Percentiles rank a stretch among this genome's conserved stretches.
phyloP scores from a whole-genome alignment of 2,797 vertebrate species.

The Cryptoblepharus egeriae region DNA sequence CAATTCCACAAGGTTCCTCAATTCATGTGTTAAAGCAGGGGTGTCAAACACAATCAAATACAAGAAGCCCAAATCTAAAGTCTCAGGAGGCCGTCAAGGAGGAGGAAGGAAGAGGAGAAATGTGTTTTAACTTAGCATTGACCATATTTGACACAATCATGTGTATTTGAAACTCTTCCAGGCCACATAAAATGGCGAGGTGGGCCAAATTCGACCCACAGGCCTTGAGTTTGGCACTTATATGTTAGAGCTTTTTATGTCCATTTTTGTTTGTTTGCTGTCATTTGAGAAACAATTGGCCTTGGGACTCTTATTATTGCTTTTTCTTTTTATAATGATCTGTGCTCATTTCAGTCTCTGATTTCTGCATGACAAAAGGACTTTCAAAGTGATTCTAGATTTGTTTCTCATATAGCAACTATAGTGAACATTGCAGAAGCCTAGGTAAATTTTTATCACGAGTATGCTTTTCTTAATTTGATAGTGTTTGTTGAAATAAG shows the following conservation, averaged over 20 bases:
- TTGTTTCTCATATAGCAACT: rapidly evolving
- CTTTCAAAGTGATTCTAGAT: not conserved
- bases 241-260: too few relatives aligned
- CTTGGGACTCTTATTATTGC: not conserved
- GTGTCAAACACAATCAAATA: too few relatives aligned
- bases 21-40: slow-evolving; percentile 10
- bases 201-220: too few relatives aligned
- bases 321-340: slow-evolving; percentile 10
- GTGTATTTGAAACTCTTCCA: too few relatives aligned
- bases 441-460: slow-evolving; percentile 7
- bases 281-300: not conserved
- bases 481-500: not conserved
- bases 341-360: slow-evolving; percentile 14
- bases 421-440: not conserved
- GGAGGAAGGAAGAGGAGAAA: too few relatives aligned
- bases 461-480: not conserved
- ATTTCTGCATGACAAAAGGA: not conserved
- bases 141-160: too few relatives aligned
- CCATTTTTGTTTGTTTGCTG: not conserved
- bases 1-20: too few relatives aligned
- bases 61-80: too few relatives aligned
- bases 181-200: too few relatives aligned
- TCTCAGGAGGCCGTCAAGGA: too few relatives aligned
- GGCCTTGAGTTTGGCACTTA: too few relatives aligned
- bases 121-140: too few relatives aligned